These are phyloP conservation scores for Sapayoa aenigma DNA, from an alignment of 2,113 vertebrate species.

Conservation along the genomic window DNA sequence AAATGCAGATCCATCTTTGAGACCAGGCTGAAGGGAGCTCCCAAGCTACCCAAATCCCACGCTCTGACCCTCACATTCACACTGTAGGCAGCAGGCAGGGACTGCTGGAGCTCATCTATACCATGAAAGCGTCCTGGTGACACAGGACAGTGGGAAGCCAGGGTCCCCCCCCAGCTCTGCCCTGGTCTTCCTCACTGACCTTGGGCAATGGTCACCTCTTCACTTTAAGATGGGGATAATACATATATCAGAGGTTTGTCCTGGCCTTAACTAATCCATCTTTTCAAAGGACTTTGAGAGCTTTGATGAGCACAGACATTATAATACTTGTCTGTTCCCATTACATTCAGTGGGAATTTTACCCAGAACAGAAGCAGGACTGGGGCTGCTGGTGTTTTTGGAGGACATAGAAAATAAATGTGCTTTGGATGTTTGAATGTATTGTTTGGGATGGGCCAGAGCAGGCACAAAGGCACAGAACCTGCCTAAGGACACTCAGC, in stretches of 20 bases:
- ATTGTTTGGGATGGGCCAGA: not conserved
- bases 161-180: not conserved
- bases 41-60: not conserved
- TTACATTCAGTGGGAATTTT: not conserved
- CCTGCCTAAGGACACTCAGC: not conserved
- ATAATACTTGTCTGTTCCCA: conserved; percentile 37
- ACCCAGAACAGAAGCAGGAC: not conserved
- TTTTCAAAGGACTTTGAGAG: conserved; percentile 44
- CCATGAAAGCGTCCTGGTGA: no score
- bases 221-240: conserved; percentile 58
- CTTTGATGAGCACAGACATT: conserved; percentile 50
- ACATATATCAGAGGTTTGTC: conserved; percentile 24
- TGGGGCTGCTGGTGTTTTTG: not conserved
- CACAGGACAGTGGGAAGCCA: rapidly evolving
- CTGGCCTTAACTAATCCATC: conserved; percentile 43
- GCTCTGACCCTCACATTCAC: not conserved
- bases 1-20: rapidly evolving
- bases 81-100: rapidly evolving
- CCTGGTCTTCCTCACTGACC: not conserved
- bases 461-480: not conserved
- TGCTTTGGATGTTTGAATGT: not conserved
- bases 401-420: not conserved
- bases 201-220: conserved; percentile 9
- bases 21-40: not conserved
- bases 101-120: rapidly evolving